A percentile compares a stretch with the other conserved stretches of the same genome.
phyloP scores from a whole-genome alignment of 1,140 invertebrate species.

The Pseudomyrmex sp. region DNA sequence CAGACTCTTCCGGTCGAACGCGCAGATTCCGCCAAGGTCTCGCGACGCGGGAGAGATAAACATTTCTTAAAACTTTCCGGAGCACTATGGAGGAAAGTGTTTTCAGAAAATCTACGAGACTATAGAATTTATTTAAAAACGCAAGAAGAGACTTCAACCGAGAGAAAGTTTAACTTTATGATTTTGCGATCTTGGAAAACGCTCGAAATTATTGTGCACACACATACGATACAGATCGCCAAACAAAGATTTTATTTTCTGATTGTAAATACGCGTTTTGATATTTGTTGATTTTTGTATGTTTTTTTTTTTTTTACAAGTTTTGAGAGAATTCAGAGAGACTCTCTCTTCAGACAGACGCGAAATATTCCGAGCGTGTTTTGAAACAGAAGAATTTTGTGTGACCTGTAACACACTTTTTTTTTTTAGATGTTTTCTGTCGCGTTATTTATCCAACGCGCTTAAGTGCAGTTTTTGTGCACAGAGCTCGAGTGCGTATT shows the following conservation, averaged over 20 bases:
- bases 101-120: background rate
- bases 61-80: background rate
- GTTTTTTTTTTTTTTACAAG: no score
- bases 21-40: background rate
- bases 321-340: no score
- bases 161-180: background rate
- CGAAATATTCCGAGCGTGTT: background rate
- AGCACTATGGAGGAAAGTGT: background rate
- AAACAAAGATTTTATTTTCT: background rate
- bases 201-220: background rate
- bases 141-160: background rate
- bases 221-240: no score
- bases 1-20: background rate
- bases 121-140: background rate
- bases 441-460: background rate
- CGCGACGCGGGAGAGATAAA: background rate
- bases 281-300: background rate
- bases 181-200: background rate
- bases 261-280: background rate
- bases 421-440: no score
- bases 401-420: background rate
- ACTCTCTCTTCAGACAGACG: background rate
- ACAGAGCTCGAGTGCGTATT: background rate
- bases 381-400: background rate
- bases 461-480: background rate